A percentile compares a stretch with the other conserved stretches of the same genome.
phyloP scores from a whole-genome alignment of 2,797 vertebrate species.

The Poeciliopsis infans region DNA sequence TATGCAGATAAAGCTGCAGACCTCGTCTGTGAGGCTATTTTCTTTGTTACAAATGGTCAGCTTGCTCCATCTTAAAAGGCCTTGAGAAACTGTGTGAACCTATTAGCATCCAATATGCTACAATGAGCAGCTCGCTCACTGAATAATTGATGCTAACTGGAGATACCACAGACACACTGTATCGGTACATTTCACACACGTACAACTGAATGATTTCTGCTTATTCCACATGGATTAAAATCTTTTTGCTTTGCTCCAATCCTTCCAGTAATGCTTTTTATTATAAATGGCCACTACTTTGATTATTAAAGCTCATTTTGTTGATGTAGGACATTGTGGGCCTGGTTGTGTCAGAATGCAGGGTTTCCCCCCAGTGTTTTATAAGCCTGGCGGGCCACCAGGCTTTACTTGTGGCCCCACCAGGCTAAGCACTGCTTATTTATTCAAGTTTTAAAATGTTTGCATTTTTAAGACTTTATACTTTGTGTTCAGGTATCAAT shows the following conservation, averaged over 20 bases:
- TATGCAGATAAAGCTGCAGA: background rate
- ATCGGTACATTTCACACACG: background rate
- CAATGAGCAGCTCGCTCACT: background rate
- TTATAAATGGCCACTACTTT: background rate
- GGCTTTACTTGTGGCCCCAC: no score
- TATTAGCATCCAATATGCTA: background rate
- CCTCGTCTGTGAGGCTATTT: background rate
- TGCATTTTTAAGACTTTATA: no score
- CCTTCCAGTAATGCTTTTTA: background rate
- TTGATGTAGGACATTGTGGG: background rate
- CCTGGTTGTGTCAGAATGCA: no score
- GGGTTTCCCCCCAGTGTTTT: no score
- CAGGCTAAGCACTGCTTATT: no score
- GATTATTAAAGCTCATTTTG: background rate
- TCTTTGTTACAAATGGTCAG: background rate
- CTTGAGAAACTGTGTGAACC: constrained; percentile 6
- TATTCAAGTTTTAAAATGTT: no score
- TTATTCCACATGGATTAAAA: background rate
- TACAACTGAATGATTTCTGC: background rate
- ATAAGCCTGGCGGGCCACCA: no score
- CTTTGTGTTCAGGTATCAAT: no score
- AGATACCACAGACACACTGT: background rate
- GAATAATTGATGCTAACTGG: constrained; percentile 20
- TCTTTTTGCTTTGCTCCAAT: background rate
- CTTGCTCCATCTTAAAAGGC: background rate